A percentile compares a stretch with the other conserved stretches of the same genome.
These are phyloP conservation scores for Psylliodes chrysocephalus DNA, from an alignment of 2,888 invertebrate species.

Conservation along the genomic window DNA sequence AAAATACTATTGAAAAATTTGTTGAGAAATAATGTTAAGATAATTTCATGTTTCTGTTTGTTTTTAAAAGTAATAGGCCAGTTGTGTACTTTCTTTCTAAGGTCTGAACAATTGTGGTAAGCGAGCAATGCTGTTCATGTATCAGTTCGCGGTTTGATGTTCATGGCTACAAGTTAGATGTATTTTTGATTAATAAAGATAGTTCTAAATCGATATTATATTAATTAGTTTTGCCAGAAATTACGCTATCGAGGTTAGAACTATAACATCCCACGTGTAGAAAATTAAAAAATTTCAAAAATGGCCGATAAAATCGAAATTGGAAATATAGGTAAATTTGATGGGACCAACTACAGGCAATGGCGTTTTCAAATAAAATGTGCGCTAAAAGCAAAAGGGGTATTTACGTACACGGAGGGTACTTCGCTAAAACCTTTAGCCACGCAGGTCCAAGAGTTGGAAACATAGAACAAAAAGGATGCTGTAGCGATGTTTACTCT, in stretches of 20 bases:
- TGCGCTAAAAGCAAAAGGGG: conserved; percentile 32
- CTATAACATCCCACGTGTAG: neutral
- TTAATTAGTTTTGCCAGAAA: too few relatives aligned
- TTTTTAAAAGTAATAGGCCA: too few relatives aligned
- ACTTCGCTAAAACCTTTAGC: neutral
- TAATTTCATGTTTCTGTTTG: too few relatives aligned
- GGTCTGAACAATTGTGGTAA: too few relatives aligned
- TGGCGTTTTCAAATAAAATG: conserved; percentile 39
- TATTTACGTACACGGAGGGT: conserved; percentile 14
- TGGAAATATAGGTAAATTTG: conserved; percentile 25
- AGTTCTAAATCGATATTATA: too few relatives aligned
- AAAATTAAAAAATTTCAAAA: neutral
- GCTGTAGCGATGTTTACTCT: conserved; percentile 42
- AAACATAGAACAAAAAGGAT: conserved; percentile 38
- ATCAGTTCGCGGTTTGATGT: too few relatives aligned
- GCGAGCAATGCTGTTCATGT: too few relatives aligned
- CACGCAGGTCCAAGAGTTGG: neutral
- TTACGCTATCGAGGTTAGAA: neutral
- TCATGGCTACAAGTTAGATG: too few relatives aligned
- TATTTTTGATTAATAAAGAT: too few relatives aligned
- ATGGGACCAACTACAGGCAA: conserved; percentile 36
- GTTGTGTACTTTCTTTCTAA: too few relatives aligned
- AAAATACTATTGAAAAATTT: too few relatives aligned
- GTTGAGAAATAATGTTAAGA: too few relatives aligned
- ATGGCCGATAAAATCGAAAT: conserved; percentile 9